Percentiles rank a stretch among this genome's conserved stretches.
phyloP scores from a whole-genome alignment of 2,113 vertebrate species.

The Mixornis gularis region DNA sequence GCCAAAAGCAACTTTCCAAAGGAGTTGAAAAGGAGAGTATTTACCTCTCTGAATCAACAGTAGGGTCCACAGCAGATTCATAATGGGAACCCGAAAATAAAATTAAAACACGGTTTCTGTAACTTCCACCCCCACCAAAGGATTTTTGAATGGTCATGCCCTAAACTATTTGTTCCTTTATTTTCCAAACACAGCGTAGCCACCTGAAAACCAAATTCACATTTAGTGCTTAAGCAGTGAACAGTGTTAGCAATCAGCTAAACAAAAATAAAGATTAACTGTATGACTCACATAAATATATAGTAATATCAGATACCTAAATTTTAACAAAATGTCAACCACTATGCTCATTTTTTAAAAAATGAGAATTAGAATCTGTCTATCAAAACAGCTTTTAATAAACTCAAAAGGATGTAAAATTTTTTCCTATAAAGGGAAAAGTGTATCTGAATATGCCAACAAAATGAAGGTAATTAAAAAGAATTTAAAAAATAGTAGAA shows the following conservation, averaged over 20 bases:
- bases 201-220: not conserved
- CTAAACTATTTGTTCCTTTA: not conserved
- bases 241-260: not conserved
- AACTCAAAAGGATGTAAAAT: not conserved
- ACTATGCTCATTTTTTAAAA: not conserved
- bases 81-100: not conserved
- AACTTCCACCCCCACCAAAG: not conserved
- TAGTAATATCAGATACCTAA: not conserved
- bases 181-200: not conserved
- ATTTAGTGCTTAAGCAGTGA: not conserved
- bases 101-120: not conserved
- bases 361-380: not conserved
- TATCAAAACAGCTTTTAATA: not conserved
- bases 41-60: not conserved
- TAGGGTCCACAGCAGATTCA: not conserved
- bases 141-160: not conserved
- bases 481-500: not conserved
- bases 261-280: not conserved
- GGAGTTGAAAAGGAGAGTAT: not conserved
- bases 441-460: not conserved
- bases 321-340: not conserved
- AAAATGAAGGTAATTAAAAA: not conserved
- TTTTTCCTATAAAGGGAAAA: not conserved
- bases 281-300: not conserved
- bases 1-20: not conserved